phyloP scores from a whole-genome alignment of 2,113 vertebrate species.

The Apaloderma vittatum region DNA sequence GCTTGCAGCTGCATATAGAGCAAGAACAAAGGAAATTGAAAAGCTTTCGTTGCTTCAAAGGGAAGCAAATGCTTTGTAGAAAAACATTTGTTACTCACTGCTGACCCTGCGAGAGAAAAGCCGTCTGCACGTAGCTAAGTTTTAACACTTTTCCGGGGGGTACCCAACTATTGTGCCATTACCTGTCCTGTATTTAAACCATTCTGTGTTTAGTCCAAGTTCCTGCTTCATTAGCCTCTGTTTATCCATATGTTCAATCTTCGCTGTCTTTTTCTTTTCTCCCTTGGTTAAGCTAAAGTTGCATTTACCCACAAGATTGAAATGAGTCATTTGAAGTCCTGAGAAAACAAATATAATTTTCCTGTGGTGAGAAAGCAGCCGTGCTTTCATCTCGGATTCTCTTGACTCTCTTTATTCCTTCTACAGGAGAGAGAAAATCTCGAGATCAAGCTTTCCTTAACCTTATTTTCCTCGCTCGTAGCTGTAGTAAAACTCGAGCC shows the following conservation, averaged over 20 bases:
- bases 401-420: background rate
- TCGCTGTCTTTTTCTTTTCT: background rate
- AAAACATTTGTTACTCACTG: constrained; percentile 50
- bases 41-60: constrained; percentile 59
- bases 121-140: constrained; percentile 19
- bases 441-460: background rate
- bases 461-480: background rate
- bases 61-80: background rate
- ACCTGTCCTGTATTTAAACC: constrained; percentile 67
- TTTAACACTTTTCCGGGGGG: constrained; percentile 23
- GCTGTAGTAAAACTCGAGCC: constrained; percentile 21
- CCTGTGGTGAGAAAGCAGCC: constrained; percentile 62
- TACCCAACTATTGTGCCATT: constrained; percentile 1
- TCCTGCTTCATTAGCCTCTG: constrained; percentile 63
- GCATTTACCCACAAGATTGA: constrained; percentile 57
- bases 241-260: constrained; percentile 59
- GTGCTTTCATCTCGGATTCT: constrained; percentile 24
- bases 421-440: constrained; percentile 19
- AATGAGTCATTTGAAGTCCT: constrained; percentile 72
- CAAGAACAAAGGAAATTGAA: constrained; percentile 62
- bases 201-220: constrained; percentile 27
- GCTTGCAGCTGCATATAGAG: constrained; percentile 35
- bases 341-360: constrained; percentile 78
- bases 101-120: constrained; percentile 41
- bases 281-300: constrained; percentile 48